These are phyloP conservation scores for Pollimyrus isidori DNA, from an alignment of 2,113 vertebrate species.

Conservation along the genomic window DNA sequence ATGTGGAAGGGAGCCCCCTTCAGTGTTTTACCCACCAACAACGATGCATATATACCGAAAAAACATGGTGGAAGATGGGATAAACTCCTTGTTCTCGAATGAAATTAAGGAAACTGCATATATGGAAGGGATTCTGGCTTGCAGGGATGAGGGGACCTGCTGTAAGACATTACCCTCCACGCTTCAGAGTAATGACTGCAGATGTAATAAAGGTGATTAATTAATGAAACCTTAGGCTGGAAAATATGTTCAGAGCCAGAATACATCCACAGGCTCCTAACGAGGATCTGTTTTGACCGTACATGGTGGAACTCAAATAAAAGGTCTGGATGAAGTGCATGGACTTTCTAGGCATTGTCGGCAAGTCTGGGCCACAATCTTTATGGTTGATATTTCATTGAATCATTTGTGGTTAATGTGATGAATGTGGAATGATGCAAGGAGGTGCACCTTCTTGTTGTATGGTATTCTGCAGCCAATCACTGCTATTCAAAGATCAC, in stretches of 20 bases:
- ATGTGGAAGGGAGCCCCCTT: not conserved
- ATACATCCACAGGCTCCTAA: not conserved
- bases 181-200: conserved; percentile 9
- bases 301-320: not conserved
- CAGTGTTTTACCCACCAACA: not conserved
- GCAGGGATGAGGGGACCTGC: not conserved
- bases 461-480: not conserved
- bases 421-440: not conserved
- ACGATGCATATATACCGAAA: not conserved
- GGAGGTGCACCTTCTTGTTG: not conserved
- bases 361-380: not conserved
- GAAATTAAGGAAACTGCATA: not conserved
- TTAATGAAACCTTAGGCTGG: not conserved
- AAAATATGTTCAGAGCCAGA: not conserved
- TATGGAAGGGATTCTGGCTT: not conserved
- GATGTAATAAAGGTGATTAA: conserved; percentile 13
- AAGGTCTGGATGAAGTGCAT: not conserved
- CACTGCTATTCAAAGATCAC: not conserved
- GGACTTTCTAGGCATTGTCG: not conserved
- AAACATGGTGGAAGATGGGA: not conserved
- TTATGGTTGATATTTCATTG: not conserved
- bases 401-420: not conserved
- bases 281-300: not conserved
- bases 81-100: not conserved
- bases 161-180: not conserved